These are phyloP conservation scores for Channa argus DNA, from an alignment of 2,113 vertebrate genomes.

Conservation along the genomic window DNA sequence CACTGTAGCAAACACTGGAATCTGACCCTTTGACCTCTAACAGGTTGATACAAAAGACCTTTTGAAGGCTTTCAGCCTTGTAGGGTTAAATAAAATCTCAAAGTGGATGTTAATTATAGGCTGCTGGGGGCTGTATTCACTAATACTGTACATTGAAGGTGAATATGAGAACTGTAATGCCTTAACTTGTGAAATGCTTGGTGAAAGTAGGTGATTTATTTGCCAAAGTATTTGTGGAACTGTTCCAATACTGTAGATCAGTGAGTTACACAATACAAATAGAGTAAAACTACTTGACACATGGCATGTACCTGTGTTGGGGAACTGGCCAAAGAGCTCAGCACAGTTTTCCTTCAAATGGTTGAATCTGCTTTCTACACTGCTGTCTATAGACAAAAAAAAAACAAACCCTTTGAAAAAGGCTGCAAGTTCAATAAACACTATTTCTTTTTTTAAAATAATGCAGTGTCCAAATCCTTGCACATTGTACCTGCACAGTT, in stretches of 20 bases:
- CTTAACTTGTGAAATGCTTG: not conserved
- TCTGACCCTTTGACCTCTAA: slow-evolving; percentile 51
- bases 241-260: not conserved
- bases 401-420: too few relatives aligned
- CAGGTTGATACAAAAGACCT: slow-evolving; percentile 25
- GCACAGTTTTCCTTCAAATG: too few relatives aligned
- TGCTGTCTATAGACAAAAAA: too few relatives aligned
- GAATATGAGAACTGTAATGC: not conserved
- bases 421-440: too few relatives aligned
- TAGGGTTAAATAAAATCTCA: slow-evolving; percentile 10
- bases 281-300: too few relatives aligned
- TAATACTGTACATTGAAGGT: not conserved
- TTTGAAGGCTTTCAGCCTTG: slow-evolving; percentile 13
- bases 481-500: too few relatives aligned
- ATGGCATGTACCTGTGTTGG: too few relatives aligned
- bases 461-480: too few relatives aligned
- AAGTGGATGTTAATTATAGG: slow-evolving; percentile 21
- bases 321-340: too few relatives aligned
- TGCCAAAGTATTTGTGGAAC: not conserved
- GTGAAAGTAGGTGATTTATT: not conserved
- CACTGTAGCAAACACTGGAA: slow-evolving; percentile 27
- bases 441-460: too few relatives aligned
- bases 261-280: too few relatives aligned
- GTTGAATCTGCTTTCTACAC: not conserved
- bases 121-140: slow-evolving; percentile 7